Percentiles rank a stretch among this genome's conserved stretches.
Conservation (phyloP, 2,888 invertebrate species). For the Ischnura elegans region DNA sequence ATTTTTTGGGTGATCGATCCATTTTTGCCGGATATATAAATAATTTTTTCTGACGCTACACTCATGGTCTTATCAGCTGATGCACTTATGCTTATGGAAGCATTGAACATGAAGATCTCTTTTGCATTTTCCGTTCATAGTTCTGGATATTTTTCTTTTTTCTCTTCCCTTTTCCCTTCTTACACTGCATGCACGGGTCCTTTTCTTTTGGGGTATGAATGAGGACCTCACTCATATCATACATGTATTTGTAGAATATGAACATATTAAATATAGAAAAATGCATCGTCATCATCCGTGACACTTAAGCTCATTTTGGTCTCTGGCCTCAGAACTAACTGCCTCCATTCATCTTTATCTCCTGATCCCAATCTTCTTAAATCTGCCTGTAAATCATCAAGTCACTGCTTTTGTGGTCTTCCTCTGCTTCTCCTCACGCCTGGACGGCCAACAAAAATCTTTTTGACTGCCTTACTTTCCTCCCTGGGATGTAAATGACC, state of each 20-base stretch:
- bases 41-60: neutral
- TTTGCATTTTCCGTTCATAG: neutral
- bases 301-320: neutral
- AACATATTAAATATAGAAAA: too few species aligned
- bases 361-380: too few species aligned
- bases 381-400: too few species aligned
- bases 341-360: too few species aligned
- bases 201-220: too few species aligned
- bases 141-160: neutral
- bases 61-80: neutral
- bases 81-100: conserved; percentile 1
- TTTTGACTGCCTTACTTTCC: neutral
- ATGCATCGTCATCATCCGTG: too few species aligned
- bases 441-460: neutral
- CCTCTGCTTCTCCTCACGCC: neutral
- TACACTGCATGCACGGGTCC: neutral
- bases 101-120: neutral
- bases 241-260: too few species aligned
- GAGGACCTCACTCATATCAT: too few species aligned
- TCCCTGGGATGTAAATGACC: neutral
- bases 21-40: too few species aligned
- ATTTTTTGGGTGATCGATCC: too few species aligned
- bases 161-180: neutral
- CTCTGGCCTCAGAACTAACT: neutral
- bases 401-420: neutral